These are phyloP conservation scores for Torymus auratus DNA, from an alignment of 2,888 invertebrate species.

Conservation along the genomic window DNA sequence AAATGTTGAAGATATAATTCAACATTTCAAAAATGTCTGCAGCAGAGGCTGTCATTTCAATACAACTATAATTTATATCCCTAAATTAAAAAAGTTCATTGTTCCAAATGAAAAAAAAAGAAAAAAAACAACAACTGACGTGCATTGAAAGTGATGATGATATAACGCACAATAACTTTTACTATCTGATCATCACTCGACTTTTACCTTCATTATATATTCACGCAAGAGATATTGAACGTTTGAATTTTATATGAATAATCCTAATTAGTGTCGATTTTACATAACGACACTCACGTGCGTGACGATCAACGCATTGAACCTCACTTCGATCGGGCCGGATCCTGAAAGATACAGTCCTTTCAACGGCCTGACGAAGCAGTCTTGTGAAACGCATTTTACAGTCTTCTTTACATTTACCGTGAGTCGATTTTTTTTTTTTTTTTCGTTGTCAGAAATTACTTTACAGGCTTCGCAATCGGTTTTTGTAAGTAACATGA, in stretches of 20 bases:
- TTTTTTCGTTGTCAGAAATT: background rate
- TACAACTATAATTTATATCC: too few relatives aligned
- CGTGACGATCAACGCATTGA: background rate
- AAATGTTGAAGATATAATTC: too few relatives aligned
- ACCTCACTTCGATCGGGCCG: background rate
- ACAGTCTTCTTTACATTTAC: background rate
- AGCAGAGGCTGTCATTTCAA: too few relatives aligned
- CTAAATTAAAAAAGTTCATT: too few relatives aligned
- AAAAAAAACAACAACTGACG: too few relatives aligned
- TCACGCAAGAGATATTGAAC: slow-evolving; percentile 10
- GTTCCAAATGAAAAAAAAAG: too few relatives aligned
- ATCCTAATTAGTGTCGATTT: slow-evolving; percentile 38
- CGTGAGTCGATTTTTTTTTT: background rate
- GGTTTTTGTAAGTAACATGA: slow-evolving; percentile 9
- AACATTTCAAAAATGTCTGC: too few relatives aligned
- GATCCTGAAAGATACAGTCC: slow-evolving; percentile 17
- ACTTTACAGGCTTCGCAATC: too few relatives aligned
- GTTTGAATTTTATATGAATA: slow-evolving; percentile 14
- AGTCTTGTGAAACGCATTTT: slow-evolving; percentile 29
- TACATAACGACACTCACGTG: slow-evolving; percentile 17
- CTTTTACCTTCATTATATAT: background rate
- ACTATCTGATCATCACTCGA: slow-evolving; percentile 8
- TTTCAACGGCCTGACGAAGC: slow-evolving; percentile 31
- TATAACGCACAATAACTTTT: slow-evolving; percentile 20
- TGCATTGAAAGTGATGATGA: background rate